Evolutionary conservation across 2,797 vertebrate genomes (phyloP), one percentile per base, ranked within the genome.

Genomic region (Crax fasciolata): DNA sequence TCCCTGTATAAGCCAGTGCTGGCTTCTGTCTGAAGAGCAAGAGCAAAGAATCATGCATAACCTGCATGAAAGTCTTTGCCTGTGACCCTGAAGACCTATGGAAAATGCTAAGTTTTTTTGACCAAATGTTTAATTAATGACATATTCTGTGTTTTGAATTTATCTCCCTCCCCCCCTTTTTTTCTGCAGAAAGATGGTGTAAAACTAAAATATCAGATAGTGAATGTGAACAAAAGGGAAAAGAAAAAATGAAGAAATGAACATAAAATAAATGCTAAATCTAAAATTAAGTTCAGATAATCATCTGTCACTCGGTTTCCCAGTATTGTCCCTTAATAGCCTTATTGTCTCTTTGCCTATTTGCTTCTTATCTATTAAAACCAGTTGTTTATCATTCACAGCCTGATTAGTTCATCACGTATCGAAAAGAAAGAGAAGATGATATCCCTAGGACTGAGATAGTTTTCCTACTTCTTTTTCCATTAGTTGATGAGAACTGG

Each of bases 361-460:
- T 96, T 94, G 76, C 82, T 82, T 88, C 82, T 91, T 95, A 93
- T 95, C 71, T 91, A 86, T 96, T 96, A 92, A 90, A 94, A 91
- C 84, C 67, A 54, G 79, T 95, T 95, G 86, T 96, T 97, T 96
- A 71, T 93, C 28, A 74, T 93, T 91, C 52, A 84, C 13, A 73
- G 27, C 13, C 79, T 49, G 85, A 81, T 79, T 84, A 55, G 32
- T 91, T 94, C 78, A 72, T 84, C 62, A 51, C 68, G 23, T 82
- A 23, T 87, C 63, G 32, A 84, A 92, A 78, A 94, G 58, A 86
- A 89, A 85, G 10, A 2, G 9, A 78, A 76, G 63, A 88, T 91
- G 77, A 88, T 86, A 84, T 88, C 76, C 17, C 32, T 73, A 71
- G 88, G 52, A 83, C 23, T 30, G 30, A 81, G 70, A 81, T 44